Percentiles rank a stretch among this genome's conserved stretches.
Evolutionary conservation across 2,888 invertebrate species (phyloP).

Genomic region (Malacosoma neustria): DNA sequence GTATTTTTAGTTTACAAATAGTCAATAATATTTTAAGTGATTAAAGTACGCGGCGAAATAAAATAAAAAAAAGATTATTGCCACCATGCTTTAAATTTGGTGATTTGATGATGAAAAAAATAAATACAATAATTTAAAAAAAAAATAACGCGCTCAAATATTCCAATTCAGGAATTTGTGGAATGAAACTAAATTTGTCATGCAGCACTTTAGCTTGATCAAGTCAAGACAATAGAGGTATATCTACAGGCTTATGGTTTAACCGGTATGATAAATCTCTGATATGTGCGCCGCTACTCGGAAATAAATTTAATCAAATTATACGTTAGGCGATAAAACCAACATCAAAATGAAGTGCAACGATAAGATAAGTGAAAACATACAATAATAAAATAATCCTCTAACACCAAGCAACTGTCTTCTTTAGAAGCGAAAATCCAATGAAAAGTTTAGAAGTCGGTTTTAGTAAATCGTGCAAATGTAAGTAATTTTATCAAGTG

Average conservation of each 20-base stretch:
- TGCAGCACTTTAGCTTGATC: conserved; percentile 54
- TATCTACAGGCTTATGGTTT: conserved; percentile 57
- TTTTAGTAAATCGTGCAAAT: conserved; percentile 59
- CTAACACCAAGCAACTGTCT: conserved; percentile 66
- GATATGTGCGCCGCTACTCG: conserved; percentile 44
- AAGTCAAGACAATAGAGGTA: conserved; percentile 47
- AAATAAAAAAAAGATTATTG: too few relatives aligned
- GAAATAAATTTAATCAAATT: conserved; percentile 33
- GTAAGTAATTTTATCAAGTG: conserved; percentile 64
- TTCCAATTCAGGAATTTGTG: conserved; percentile 11
- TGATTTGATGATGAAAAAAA: conserved; percentile 20
- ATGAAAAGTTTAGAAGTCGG: conserved; percentile 34
- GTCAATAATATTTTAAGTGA: too few relatives aligned
- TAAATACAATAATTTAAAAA: conserved; percentile 17
- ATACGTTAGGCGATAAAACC: conserved; percentile 39
- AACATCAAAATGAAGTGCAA: conserved; percentile 66
- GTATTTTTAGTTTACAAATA: not conserved
- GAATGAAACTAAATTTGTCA: conserved; percentile 37
- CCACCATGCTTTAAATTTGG: not conserved
- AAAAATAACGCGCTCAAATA: conserved; percentile 1
- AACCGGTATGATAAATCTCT: conserved; percentile 40
- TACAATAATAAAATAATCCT: conserved; percentile 41
- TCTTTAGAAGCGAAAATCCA: conserved; percentile 61
- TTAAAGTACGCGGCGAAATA: too few relatives aligned
- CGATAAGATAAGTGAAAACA: conserved; percentile 59